A percentile compares a stretch with the other conserved stretches of the same genome.
These are phyloP conservation scores for Emydoidea blandingii DNA, from an alignment of 2,797 vertebrate species.

Conservation along the genomic window DNA sequence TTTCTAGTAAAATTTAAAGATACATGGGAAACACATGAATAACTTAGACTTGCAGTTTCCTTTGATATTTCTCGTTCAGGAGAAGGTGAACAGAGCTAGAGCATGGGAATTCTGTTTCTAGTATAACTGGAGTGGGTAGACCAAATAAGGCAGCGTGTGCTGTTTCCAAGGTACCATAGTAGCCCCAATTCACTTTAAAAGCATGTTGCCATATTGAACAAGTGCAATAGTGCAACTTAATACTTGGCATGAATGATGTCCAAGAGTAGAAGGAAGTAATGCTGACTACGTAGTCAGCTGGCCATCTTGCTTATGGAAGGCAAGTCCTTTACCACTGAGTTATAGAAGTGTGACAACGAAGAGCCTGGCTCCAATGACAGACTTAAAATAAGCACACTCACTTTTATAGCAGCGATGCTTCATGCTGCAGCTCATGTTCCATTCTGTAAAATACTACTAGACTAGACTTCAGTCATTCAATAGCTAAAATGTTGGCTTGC, in stretches of 20 bases:
- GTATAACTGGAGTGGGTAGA: not conserved
- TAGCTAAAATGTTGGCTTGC: not conserved
- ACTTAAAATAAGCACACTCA: not conserved
- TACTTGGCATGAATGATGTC: not conserved
- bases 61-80: not conserved
- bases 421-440: not conserved
- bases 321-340: constrained; percentile 10
- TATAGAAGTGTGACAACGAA: not conserved
- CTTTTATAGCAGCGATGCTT: not conserved
- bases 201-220: constrained; percentile 62
- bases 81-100: not conserved
- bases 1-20: not conserved
- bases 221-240: constrained; percentile 10
- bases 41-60: not conserved
- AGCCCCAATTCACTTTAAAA: constrained; percentile 61
- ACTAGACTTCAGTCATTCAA: not conserved
- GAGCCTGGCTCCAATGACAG: not conserved
- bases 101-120: not conserved
- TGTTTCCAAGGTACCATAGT: not conserved
- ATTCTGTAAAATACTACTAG: not conserved
- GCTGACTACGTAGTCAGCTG: not conserved
- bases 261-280: not conserved
- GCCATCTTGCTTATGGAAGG: constrained; percentile 54
- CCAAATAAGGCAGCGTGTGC: not conserved
- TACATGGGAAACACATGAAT: not conserved